Evolutionary conservation across 2,797 vertebrate genomes (phyloP), one percentile per base, ranked within the genome.

Genomic region (Morelia viridis): DNA sequence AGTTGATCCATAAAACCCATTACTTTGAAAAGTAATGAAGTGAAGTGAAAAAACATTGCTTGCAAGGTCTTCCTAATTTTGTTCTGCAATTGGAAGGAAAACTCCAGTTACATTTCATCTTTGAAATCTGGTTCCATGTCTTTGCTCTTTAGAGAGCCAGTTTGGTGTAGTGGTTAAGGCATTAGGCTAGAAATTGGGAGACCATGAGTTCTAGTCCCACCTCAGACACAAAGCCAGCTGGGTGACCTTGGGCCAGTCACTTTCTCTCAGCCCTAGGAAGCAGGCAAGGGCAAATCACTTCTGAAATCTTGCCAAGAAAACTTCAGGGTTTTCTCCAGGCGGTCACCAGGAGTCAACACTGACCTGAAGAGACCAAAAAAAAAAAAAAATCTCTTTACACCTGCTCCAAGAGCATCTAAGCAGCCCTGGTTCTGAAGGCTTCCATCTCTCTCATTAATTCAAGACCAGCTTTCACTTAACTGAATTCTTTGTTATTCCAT

Each of bases 401-500:
- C 35, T 80, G 35, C 4, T 93, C 93, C 53, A 1, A 80, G 26
- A 76, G 57, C 57, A 89, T 91, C 89, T 41, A 4, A 50, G 31
- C 84, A 85, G 68, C 53, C 4, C 41, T 85, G 92, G 5, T 94
- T 96, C 92, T 53, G 91, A 92, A 71, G 5, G 4, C 91, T 92
- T 93, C 90, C 83, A 60, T 50, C 46, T 91, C 89, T 19, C 85
- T 41, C 60, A 65, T 58, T 89, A 80, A 94, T 91, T 65, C 57
- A 64, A 89, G 7, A 41, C 64, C 80, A 93, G 26, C 68, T 95
- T 93, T 60, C 61, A 9, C 89, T 92, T 85, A 90, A 85, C 19
- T 87, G 87, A 83, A 90, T 61, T 87, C 84, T 53, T 53, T 31
- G 26, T n/a, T 71, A 9, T 85, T 53, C 90, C 50, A 0, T 35